phyloP scores from a whole-genome alignment of 2,113 vertebrate genomes.

The Holacanthus passer region DNA sequence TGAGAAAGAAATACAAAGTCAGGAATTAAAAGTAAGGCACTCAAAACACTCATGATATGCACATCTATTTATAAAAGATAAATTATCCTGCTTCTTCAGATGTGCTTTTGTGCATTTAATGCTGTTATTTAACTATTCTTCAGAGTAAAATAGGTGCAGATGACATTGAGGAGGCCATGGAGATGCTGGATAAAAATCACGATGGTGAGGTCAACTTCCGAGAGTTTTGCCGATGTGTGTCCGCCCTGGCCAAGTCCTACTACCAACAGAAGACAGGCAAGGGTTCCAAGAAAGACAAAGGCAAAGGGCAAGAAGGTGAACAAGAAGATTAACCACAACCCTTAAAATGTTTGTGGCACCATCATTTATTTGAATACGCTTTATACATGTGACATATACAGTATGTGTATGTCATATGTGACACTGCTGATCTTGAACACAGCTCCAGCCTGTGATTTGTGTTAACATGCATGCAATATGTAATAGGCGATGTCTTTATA shows the following conservation, averaged over 20 bases:
- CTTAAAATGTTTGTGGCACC: background rate
- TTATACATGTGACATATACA: background rate
- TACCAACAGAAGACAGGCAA: constrained; percentile 71
- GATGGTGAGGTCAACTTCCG: constrained; percentile 82
- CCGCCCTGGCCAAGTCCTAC: constrained; percentile 67
- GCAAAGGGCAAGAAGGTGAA: constrained; percentile 17
- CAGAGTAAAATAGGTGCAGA: constrained; percentile 69
- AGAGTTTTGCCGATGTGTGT: constrained; percentile 78
- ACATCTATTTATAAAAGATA: background rate
- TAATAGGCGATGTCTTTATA: no score
- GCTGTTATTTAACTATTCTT: constrained; percentile 4
- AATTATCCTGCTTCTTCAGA: background rate
- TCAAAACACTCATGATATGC: background rate
- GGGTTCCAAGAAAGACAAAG: constrained; percentile 42
- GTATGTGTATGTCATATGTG: background rate
- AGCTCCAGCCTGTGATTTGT: background rate
- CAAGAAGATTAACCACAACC: constrained; percentile 3
- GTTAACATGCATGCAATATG: constrained; percentile 1
- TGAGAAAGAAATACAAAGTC: constrained; percentile 65
- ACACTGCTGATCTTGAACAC: background rate
- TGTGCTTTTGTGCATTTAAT: background rate
- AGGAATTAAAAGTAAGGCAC: constrained; percentile 72
- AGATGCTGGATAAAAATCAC: constrained; percentile 78
- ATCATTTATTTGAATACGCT: background rate
- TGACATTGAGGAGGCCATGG: constrained; percentile 73